Evolutionary conservation across 2,113 vertebrate species (phyloP), one percentile per base, ranked within the genome.

Genomic region (Melanostigma gelatinosum): DNA sequence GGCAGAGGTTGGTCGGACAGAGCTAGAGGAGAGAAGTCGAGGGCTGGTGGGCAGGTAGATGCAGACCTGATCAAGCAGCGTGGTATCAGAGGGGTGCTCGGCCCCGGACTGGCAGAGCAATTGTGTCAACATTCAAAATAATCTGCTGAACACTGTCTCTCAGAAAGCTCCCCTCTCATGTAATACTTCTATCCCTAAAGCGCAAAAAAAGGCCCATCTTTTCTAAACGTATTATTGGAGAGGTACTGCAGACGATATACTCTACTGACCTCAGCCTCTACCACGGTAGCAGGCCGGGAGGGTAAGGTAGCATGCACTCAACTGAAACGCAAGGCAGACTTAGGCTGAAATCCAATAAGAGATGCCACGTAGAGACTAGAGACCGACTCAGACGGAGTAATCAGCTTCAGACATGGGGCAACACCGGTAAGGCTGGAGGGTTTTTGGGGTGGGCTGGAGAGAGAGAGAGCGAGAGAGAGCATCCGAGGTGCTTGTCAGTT

Each of bases 281-380:
- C 36, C 27, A 69, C 70, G 61, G 44, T 63, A 61, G 57, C 44
- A 71, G 52, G 54, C 60, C 58, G 73, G 13, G 24, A 68, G 36
- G 15, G 22, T 57, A 58, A 57, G 15, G 1, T 20, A 13, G 27
- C 63, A 66, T 50, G 79, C 40, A 78, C 68, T 85, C 74, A 64
- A 52, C 32, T 73, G 46, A 77, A 77, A 77, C 29, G 54, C 20
- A 77, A 61, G 42, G 74, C 22, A 50, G 29, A 65, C 66, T 72
- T 44, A 15, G 64, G 55, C 79, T 66, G 79, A 82, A 89, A 88
- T 89, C 79, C 79, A 84, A 87, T 80, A 75, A 85, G 44, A 74
- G 44, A 72, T 27, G 67, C 32, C 73, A 78, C 46, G 52, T 63
- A 34, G 29, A 79, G 42, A 61, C 58, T 72, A 34, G 34, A 80